A percentile compares a stretch with the other conserved stretches of the same genome.
Conservation (phyloP, 1,140 invertebrate species). For the Cotesia chilonis region DNA sequence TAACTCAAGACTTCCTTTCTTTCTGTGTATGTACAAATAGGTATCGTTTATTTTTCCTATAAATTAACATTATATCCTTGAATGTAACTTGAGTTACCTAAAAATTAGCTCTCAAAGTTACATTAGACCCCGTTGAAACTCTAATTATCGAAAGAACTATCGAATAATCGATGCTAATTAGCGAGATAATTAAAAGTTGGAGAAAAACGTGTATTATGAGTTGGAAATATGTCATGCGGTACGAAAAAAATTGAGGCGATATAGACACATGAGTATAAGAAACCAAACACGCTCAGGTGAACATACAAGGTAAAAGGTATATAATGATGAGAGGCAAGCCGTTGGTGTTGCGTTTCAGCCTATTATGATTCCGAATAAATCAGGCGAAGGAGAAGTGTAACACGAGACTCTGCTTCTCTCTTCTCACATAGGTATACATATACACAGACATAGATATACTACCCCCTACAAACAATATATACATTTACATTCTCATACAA, state of each 20-base stretch:
- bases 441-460: background rate
- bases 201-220: background rate
- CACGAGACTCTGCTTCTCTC: conserved; percentile 46
- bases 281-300: conserved; percentile 54
- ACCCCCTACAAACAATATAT: too few species aligned
- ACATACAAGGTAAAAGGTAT: conserved; percentile 57
- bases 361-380: conserved; percentile 62
- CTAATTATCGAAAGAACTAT: background rate
- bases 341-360: conserved; percentile 57
- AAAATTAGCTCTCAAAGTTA: too few species aligned
- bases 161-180: background rate
- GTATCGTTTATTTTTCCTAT: too few species aligned
- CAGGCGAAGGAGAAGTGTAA: conserved; percentile 58
- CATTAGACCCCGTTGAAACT: too few species aligned
- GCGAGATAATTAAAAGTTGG: background rate
- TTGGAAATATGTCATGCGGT: too few species aligned
- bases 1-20: too few species aligned
- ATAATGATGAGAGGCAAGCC: conserved; percentile 58
- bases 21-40: too few species aligned
- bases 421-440: conserved; percentile 20
- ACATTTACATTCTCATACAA: background rate
- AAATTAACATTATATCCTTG: too few species aligned
- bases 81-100: too few species aligned
- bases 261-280: conserved; percentile 36
- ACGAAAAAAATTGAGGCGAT: conserved; percentile 15